These are phyloP conservation scores for Syrrhaptes paradoxus DNA, from an alignment of 2,113 vertebrate genomes.

Conservation along the genomic window DNA sequence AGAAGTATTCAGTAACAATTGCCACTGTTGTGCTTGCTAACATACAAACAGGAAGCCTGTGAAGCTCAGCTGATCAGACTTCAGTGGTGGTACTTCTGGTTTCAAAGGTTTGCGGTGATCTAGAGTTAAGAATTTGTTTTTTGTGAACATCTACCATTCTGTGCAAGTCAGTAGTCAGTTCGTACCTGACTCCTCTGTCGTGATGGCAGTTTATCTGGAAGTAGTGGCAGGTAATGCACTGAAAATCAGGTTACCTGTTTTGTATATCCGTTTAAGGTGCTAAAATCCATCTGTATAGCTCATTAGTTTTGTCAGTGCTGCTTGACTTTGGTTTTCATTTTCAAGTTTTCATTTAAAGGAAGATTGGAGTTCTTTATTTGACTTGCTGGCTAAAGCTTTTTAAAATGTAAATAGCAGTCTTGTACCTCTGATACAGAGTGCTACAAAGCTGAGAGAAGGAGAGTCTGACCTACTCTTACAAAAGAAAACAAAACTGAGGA, in stretches of 20 bases:
- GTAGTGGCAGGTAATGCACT: neutral
- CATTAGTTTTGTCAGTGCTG: neutral
- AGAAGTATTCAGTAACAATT: neutral
- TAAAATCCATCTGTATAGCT: neutral
- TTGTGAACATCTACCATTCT: neutral
- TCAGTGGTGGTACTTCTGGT: neutral
- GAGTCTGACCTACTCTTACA: conserved; percentile 5
- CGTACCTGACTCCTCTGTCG: neutral
- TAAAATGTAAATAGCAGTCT: conserved; percentile 12
- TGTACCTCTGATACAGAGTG: neutral
- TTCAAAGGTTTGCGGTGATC: neutral
- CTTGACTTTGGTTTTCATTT: neutral
- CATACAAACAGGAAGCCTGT: neutral
- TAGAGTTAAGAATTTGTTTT: neutral
- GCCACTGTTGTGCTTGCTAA: neutral
- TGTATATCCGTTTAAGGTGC: accelerated
- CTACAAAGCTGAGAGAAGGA: neutral
- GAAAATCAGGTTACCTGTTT: neutral
- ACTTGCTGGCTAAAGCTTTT: conserved; percentile 12
- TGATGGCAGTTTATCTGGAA: neutral
- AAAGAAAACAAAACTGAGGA: conserved; percentile 19
- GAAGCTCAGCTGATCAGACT: neutral
- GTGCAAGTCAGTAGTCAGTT: neutral
- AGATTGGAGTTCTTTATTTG: neutral
- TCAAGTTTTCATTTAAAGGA: neutral